phyloP scores from a whole-genome alignment of 2,113 vertebrate genomes.

The Eurystomus gularis region DNA sequence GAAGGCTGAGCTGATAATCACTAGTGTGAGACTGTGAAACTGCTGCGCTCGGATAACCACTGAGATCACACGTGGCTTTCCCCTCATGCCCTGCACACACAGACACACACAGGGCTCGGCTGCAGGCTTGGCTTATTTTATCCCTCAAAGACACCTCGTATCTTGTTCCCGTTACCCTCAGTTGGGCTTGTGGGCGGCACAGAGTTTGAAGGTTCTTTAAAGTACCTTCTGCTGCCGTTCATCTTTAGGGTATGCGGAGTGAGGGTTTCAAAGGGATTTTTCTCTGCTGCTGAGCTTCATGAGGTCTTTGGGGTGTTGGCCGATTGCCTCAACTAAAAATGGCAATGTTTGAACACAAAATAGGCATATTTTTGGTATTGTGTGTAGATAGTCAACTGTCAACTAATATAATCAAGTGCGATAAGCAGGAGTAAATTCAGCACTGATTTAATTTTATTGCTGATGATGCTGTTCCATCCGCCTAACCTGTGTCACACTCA shows the following conservation, averaged over 20 bases:
- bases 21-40: not conserved
- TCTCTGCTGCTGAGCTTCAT: not conserved
- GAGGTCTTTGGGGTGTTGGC: not conserved
- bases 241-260: fast-evolving
- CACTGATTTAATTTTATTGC: not conserved
- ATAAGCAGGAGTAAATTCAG: not conserved
- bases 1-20: not conserved
- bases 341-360: not conserved
- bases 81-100: fast-evolving
- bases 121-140: not conserved
- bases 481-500: not conserved
- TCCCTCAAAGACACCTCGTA: not conserved
- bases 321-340: not conserved
- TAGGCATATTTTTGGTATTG: not conserved
- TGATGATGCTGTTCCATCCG: not conserved
- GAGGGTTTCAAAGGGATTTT: not conserved
- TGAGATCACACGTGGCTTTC: not conserved
- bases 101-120: not conserved
- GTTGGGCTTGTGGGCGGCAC: not conserved
- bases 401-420: not conserved
- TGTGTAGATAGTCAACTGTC: not conserved
- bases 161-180: not conserved
- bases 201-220: not conserved
- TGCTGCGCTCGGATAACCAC: not conserved
- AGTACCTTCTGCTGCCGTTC: not conserved